A percentile compares a stretch with the other conserved stretches of the same genome.
Conservation (phyloP, 2,797 vertebrate genomes). For the Kryptopterus vitreolus region DNA sequence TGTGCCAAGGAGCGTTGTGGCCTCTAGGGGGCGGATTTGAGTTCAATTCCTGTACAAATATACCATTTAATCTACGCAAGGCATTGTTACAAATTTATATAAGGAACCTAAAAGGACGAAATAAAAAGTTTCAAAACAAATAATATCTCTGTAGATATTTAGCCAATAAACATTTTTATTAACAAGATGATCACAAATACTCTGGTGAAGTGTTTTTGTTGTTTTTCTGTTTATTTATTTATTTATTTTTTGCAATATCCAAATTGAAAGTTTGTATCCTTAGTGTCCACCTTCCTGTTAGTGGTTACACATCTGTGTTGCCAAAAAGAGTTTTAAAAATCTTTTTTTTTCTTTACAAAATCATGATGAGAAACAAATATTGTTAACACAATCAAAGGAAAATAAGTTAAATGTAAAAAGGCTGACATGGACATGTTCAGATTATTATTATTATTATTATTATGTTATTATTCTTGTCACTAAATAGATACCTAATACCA, state of each 20-base stretch:
- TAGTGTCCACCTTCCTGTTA: conserved; percentile 62
- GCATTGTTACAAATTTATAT: conserved; percentile 80
- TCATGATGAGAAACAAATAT: conserved; percentile 76
- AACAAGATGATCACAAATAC: conserved; percentile 94
- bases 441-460: conserved; percentile 58
- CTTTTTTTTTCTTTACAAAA: conserved; percentile 49
- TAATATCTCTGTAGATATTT: conserved; percentile 75
- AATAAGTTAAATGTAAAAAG: conserved; percentile 82
- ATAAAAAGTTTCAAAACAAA: conserved; percentile 73
- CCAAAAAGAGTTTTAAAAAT: conserved; percentile 73
- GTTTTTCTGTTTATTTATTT: neutral
- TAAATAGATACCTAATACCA: conserved; percentile 2
- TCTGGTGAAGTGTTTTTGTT: conserved; percentile 75
- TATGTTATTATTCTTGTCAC: conserved; percentile 41
- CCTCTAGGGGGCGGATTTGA: conserved; percentile 7
- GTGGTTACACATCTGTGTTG: conserved; percentile 74
- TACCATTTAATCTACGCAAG: conserved; percentile 63
- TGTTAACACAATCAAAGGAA: conserved; percentile 77
- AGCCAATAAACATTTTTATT: conserved; percentile 96
- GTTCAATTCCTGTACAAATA: conserved; percentile 19
- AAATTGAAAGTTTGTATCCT: conserved; percentile 73
- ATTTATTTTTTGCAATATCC: conserved; percentile 73
- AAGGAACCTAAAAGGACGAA: conserved; percentile 76
- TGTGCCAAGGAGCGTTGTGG: neutral
- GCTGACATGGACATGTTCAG: conserved; percentile 78